A percentile compares a stretch with the other conserved stretches of the same genome.
Evolutionary conservation across 2,888 invertebrate species (phyloP).

Genomic region (Nomada flava): DNA sequence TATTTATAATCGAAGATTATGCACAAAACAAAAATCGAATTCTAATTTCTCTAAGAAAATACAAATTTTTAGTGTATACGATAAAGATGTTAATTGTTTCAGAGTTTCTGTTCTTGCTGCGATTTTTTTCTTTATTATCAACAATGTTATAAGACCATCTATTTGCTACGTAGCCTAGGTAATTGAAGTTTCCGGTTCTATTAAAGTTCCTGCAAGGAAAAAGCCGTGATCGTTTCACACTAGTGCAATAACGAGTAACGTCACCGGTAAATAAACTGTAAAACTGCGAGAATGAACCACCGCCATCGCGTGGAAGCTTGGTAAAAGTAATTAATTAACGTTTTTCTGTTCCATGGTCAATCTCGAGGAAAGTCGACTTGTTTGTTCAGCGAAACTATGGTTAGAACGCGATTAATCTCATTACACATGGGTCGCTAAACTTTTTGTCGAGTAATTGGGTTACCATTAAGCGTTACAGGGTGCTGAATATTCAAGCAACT

Average conservation of each 20-base stretch:
- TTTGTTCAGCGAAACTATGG: slow-evolving; percentile 50
- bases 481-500: slow-evolving; percentile 35
- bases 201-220: slow-evolving; percentile 7
- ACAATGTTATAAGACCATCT: not conserved
- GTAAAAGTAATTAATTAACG: slow-evolving; percentile 69
- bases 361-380: slow-evolving; percentile 48
- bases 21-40: not conserved
- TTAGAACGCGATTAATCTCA: slow-evolving; percentile 63
- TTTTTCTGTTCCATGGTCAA: slow-evolving; percentile 62
- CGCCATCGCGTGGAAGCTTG: slow-evolving; percentile 12
- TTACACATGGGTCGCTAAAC: slow-evolving; percentile 57
- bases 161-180: too few relatives aligned
- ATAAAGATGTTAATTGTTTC: too few relatives aligned
- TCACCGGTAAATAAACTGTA: slow-evolving; percentile 43
- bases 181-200: not conserved
- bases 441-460: slow-evolving; percentile 50
- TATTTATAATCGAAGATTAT: too few relatives aligned
- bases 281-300: slow-evolving; percentile 40
- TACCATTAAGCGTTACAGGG: slow-evolving; percentile 34
- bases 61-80: too few relatives aligned
- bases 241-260: slow-evolving; percentile 23
- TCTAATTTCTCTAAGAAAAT: not conserved
- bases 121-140: not conserved
- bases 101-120: not conserved
- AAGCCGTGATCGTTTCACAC: not conserved